phyloP scores from a whole-genome alignment of 2,113 vertebrate genomes.

The Pelvicachromis taeniatus region DNA sequence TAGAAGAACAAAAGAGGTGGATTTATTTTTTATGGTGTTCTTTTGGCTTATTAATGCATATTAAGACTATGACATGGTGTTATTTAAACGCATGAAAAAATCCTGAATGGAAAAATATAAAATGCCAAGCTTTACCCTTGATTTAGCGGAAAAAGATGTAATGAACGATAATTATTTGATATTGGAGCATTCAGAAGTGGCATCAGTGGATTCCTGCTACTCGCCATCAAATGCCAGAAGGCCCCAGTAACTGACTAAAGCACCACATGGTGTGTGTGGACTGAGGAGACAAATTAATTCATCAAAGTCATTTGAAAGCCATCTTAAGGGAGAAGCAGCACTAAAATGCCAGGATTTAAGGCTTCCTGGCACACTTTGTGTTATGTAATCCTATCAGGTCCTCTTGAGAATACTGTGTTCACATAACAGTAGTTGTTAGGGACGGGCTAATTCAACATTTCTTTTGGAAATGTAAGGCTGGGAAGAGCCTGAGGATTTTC shows the following conservation, averaged over 20 bases:
- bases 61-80: not conserved
- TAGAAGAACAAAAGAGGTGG: not conserved
- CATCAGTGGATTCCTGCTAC: constrained; percentile 26
- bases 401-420: constrained; percentile 41
- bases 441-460: constrained; percentile 1
- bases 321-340: constrained; percentile 27
- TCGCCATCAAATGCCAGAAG: constrained; percentile 28
- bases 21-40: not conserved
- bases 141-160: not conserved
- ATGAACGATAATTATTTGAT: not conserved
- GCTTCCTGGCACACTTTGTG: constrained; percentile 10
- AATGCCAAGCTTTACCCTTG: not conserved
- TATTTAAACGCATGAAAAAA: not conserved
- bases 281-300: constrained; percentile 44
- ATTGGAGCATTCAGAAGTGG: not conserved
- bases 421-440: constrained; percentile 21
- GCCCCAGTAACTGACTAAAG: constrained; percentile 36
- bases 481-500: not conserved
- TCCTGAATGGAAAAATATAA: not conserved
- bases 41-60: not conserved
- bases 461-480: not conserved
- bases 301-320: constrained; percentile 53
- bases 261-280: constrained; percentile 49
- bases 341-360: constrained; percentile 16
- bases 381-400: constrained; percentile 34